These are phyloP conservation scores for Zelleria hepariella DNA, from an alignment of 2,888 invertebrate species.

Conservation along the genomic window DNA sequence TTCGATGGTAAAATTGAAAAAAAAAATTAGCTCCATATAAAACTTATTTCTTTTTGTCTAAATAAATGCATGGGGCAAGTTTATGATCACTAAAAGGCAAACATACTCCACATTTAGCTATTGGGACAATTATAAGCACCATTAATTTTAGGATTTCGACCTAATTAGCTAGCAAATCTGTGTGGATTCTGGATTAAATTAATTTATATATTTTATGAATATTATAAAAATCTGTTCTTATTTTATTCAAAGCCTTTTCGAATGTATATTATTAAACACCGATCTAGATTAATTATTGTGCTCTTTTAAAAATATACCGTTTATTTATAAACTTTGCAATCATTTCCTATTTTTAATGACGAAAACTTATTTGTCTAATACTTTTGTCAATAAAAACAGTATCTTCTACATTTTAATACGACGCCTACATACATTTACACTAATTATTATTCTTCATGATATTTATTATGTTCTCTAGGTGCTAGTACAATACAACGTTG, in stretches of 20 bases:
- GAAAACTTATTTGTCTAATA: background rate
- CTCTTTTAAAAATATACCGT: background rate
- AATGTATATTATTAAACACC: background rate
- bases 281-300: background rate
- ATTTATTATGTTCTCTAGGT: background rate
- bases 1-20: too few species aligned
- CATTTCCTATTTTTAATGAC: too few species aligned
- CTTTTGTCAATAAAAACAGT: background rate
- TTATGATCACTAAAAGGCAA: too few species aligned
- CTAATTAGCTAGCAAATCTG: too few species aligned
- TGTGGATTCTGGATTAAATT: too few species aligned
- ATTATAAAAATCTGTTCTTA: background rate
- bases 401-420: background rate
- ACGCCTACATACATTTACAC: background rate
- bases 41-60: too few species aligned
- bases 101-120: too few species aligned
- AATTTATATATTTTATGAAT: background rate
- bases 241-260: too few species aligned
- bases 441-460: background rate
- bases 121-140: too few species aligned
- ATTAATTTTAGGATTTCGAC: too few species aligned
- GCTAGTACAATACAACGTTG: background rate
- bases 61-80: too few species aligned
- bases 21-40: too few species aligned
- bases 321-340: background rate